These are phyloP conservation scores for Gymnothorax reevesii DNA, from an alignment of 2,797 vertebrate genomes.

Conservation along the genomic window DNA sequence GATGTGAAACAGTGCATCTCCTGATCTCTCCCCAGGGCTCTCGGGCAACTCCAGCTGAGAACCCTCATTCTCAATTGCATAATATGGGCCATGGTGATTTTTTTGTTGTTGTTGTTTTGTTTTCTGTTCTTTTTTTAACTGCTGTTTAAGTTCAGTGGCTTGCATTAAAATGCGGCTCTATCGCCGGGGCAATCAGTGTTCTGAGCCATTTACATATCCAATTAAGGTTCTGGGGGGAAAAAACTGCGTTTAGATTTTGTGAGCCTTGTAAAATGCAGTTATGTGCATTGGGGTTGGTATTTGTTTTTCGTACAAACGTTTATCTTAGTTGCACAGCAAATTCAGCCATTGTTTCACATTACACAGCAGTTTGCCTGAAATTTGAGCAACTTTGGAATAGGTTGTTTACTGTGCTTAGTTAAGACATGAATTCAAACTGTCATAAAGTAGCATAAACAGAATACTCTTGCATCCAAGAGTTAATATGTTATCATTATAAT, in stretches of 20 bases:
- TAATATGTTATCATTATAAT: not conserved
- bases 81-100: not conserved
- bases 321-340: not conserved
- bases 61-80: not conserved
- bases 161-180: not conserved
- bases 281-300: not conserved
- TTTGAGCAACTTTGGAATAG: not conserved
- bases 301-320: not conserved
- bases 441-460: not conserved
- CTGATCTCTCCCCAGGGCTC: not conserved
- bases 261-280: conserved; percentile 2
- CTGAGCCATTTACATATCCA: conserved; percentile 8
- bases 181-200: not conserved
- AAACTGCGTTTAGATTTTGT: not conserved
- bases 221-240: not conserved
- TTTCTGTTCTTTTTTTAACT: not conserved
- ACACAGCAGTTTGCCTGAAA: not conserved
- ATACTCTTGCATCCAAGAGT: not conserved
- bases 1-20: not conserved
- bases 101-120: not conserved
- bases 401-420: not conserved
- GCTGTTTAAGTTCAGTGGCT: not conserved
- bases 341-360: not conserved
- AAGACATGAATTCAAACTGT: not conserved
- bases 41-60: not conserved